Conservation (phyloP, 2,113 vertebrate genomes). For the Sturnus vulgaris region DNA sequence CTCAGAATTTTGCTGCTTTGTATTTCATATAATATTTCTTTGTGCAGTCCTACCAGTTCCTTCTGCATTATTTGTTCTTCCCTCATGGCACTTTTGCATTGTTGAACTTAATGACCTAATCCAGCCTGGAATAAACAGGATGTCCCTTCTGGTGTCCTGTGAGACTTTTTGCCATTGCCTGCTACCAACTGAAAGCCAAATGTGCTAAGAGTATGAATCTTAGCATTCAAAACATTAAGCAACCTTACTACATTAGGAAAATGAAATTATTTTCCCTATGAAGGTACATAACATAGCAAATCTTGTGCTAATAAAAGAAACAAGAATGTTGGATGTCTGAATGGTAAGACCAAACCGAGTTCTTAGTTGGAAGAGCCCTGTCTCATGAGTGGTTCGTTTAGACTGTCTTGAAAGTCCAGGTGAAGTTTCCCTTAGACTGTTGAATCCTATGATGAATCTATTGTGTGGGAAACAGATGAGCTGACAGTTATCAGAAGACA, state of each 20-base stretch:
- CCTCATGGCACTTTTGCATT: not conserved
- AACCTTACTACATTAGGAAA: not conserved
- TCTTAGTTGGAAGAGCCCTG: not conserved
- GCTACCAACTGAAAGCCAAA: not conserved
- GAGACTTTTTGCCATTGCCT: not conserved
- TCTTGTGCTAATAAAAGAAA: not conserved
- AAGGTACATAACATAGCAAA: not conserved
- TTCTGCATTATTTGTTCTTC: not conserved
- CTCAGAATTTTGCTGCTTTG: not conserved
- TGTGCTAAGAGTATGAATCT: not conserved
- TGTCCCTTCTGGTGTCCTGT: not conserved
- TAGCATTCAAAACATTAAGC: not conserved
- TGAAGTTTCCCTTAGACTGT: not conserved
- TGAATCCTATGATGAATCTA: constrained; percentile 1
- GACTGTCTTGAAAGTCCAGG: not conserved
- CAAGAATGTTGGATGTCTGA: not conserved
- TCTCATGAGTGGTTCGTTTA: not conserved
- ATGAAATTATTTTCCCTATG: not conserved
- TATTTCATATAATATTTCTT: not conserved
- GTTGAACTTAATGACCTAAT: not conserved
- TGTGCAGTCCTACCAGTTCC: not conserved
- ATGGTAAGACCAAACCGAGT: not conserved
- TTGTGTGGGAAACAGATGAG: not conserved
- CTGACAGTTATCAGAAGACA: not conserved
- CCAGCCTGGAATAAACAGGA: not conserved